phyloP scores from a whole-genome alignment of 2,113 vertebrate species.

The Eudyptes chrysolophus region DNA sequence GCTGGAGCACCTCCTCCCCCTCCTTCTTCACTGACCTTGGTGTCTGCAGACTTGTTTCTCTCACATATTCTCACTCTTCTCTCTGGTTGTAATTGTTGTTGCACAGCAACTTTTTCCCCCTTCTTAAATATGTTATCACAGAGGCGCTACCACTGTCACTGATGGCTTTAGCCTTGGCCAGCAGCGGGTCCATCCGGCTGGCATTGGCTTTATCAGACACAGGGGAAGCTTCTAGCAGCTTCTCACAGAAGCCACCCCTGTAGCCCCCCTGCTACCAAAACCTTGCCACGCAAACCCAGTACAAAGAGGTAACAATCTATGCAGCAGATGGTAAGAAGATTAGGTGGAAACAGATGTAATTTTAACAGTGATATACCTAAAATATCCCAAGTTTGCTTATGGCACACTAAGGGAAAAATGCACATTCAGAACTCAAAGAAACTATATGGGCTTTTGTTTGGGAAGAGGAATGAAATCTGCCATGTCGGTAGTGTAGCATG shows the following conservation, averaged over 20 bases:
- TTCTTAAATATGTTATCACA: not conserved
- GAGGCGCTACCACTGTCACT: not conserved
- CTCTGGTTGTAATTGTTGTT: not conserved
- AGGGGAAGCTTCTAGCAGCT: not conserved
- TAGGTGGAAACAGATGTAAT: not conserved
- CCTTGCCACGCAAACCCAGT: not conserved
- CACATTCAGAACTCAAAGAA: not conserved
- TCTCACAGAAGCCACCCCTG: not conserved
- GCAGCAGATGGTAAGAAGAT: not conserved
- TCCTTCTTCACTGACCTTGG: too few relatives aligned
- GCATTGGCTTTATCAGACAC: not conserved
- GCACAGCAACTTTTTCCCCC: not conserved
- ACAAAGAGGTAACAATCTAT: not conserved
- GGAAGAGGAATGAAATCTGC: not conserved
- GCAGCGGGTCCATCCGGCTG: rapidly evolving
- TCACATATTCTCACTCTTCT: not conserved
- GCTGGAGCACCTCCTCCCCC: too few relatives aligned
- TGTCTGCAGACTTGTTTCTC: not conserved
- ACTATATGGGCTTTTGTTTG: not conserved
- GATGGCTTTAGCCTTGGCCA: not conserved
- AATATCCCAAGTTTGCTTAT: not conserved
- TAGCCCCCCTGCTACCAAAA: not conserved
- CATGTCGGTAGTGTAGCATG: not conserved
- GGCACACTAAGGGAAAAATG: not conserved
- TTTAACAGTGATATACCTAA: not conserved